phyloP scores from a whole-genome alignment of 2,888 invertebrate species.

The Rugalucina vietnamica region DNA sequence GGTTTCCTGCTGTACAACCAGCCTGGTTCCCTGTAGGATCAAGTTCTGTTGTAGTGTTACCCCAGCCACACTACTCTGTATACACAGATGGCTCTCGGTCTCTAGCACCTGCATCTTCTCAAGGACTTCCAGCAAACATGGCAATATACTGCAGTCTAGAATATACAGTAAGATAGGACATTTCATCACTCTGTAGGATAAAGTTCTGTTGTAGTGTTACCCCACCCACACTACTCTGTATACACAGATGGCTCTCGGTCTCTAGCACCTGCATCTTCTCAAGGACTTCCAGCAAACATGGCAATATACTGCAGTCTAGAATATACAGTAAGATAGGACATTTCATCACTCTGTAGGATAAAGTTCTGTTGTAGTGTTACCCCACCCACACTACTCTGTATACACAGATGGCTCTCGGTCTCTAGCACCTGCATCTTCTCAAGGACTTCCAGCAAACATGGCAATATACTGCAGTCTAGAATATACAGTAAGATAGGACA shows the following conservation, averaged over 20 bases:
- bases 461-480: neutral
- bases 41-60: constrained; percentile 30
- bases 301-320: neutral
- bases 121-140: neutral
- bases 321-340: neutral
- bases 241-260: constrained; percentile 32
- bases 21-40: constrained; percentile 1
- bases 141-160: neutral
- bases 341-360: constrained; percentile 11
- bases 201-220: neutral
- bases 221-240: constrained; percentile 22
- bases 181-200: neutral
- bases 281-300: neutral
- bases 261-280: constrained; percentile 18
- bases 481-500: neutral
- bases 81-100: constrained; percentile 32
- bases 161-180: neutral
- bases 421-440: constrained; percentile 18
- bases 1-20: neutral
- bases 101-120: constrained; percentile 18
- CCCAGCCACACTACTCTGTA: constrained; percentile 21
- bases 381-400: constrained; percentile 22
- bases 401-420: constrained; percentile 32
- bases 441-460: neutral
- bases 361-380: constrained; percentile 30